Evolutionary conservation across 2,797 vertebrate species (phyloP).

Genomic region (Leptodactylus fallax): DNA sequence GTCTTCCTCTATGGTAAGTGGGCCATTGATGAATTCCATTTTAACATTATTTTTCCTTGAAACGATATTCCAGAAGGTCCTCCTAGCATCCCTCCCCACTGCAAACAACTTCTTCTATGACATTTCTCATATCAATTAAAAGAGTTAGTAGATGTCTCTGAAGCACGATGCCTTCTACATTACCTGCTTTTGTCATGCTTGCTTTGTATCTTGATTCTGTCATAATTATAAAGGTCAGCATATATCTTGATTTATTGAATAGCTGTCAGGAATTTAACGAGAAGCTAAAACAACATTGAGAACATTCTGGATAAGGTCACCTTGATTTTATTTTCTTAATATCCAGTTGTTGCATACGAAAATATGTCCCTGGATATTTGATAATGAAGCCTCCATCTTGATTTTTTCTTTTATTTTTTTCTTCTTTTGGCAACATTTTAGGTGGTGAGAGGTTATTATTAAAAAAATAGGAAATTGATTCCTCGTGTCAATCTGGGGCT

Average conservation of each 20-base stretch:
- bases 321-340: conserved; percentile 53
- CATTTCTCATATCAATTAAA: conserved; percentile 57
- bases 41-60: background rate
- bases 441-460: background rate
- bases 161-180: conserved; percentile 36
- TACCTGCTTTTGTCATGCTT: conserved; percentile 45
- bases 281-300: conserved; percentile 47
- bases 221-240: conserved; percentile 62
- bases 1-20: background rate
- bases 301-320: conserved; percentile 57
- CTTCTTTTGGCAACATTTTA: background rate
- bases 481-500: background rate
- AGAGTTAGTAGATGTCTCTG: conserved; percentile 27
- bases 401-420: background rate
- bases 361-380: conserved; percentile 17
- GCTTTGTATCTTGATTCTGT: conserved; percentile 62
- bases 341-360: conserved; percentile 29
- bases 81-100: background rate
- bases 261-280: conserved; percentile 57
- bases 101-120: conserved; percentile 40
- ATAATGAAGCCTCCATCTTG: conserved; percentile 15
- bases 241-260: conserved; percentile 63
- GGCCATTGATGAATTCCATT: background rate
- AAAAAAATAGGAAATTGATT: conserved; percentile 3
- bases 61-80: too few species aligned